Evolutionary conservation across 2,888 invertebrate genomes (phyloP).

Genomic region (Periphyllus acericola): DNA sequence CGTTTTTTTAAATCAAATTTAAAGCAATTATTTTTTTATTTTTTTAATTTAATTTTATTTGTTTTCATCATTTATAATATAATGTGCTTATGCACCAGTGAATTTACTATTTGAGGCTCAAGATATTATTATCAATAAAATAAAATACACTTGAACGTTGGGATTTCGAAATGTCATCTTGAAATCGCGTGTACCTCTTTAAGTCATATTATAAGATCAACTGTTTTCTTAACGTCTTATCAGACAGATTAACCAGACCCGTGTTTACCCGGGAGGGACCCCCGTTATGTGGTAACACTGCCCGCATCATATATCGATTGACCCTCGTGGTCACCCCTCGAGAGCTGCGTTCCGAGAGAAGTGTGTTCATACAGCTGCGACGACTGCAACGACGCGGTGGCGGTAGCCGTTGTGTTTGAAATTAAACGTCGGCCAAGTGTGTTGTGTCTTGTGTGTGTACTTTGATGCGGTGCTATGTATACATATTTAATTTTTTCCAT

Average conservation of each 20-base stretch:
- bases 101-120: too few species aligned
- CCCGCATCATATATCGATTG: slow-evolving; percentile 52
- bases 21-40: too few species aligned
- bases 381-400: slow-evolving; percentile 37
- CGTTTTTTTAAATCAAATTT: too few species aligned
- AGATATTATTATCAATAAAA: too few species aligned
- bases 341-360: slow-evolving; percentile 37
- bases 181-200: too few species aligned
- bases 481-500: neutral
- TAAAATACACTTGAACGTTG: too few species aligned
- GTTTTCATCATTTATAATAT: too few species aligned
- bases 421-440: slow-evolving; percentile 35
- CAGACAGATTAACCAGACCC: neutral
- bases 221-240: neutral
- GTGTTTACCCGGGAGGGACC: slow-evolving; percentile 5
- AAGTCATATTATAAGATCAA: too few species aligned
- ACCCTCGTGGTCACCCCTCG: slow-evolving; percentile 59
- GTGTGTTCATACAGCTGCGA: slow-evolving; percentile 36
- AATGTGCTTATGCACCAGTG: too few species aligned
- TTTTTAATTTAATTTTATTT: too few species aligned
- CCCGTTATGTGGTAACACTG: slow-evolving; percentile 53
- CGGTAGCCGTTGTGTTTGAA: slow-evolving; percentile 58
- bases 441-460: slow-evolving; percentile 10
- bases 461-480: neutral
- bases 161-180: too few species aligned